Percentiles rank a stretch among this genome's conserved stretches.
These are phyloP conservation scores for Drosophila mettleri DNA, from an alignment of 2,888 invertebrate species.

Conservation along the genomic window DNA sequence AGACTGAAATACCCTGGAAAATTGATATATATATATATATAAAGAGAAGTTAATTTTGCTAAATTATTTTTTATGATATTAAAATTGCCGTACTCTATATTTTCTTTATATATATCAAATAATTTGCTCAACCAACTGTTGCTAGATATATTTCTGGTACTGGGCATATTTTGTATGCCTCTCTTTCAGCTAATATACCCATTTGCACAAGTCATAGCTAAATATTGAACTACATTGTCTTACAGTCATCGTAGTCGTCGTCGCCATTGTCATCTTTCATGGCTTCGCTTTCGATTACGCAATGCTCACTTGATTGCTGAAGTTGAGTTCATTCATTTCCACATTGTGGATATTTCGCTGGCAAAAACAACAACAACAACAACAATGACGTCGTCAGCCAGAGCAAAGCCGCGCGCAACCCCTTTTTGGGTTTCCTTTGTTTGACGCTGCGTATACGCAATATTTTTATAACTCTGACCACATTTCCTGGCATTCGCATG, in stretches of 20 bases:
- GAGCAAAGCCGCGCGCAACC: slow-evolving; percentile 42
- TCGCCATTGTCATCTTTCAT: slow-evolving; percentile 42
- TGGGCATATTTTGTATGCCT: background rate
- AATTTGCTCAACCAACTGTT: background rate
- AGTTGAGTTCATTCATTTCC: slow-evolving; percentile 58
- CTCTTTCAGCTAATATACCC: background rate
- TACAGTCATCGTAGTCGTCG: slow-evolving; percentile 10
- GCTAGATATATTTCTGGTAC: background rate
- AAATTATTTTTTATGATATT: too few species aligned
- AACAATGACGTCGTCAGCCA: background rate
- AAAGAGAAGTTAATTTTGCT: too few species aligned
- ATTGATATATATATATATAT: background rate
- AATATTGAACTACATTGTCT: slow-evolving; percentile 14
- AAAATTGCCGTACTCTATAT: too few species aligned
- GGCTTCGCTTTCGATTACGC: slow-evolving; percentile 64
- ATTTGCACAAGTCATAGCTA: slow-evolving; percentile 24
- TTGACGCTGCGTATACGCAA: slow-evolving; percentile 72
- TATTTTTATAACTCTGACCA: slow-evolving; percentile 57
- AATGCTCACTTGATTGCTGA: slow-evolving; percentile 53
- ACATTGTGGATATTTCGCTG: slow-evolving; percentile 38
- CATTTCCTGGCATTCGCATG: slow-evolving; percentile 26
- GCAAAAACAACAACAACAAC: slow-evolving; percentile 32
- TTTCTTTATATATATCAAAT: too few species aligned
- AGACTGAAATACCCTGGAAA: slow-evolving; percentile 9
- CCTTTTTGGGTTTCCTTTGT: slow-evolving; percentile 30